These are phyloP conservation scores for Drosophila robusta DNA, from an alignment of 2,888 invertebrate species.

Conservation along the genomic window DNA sequence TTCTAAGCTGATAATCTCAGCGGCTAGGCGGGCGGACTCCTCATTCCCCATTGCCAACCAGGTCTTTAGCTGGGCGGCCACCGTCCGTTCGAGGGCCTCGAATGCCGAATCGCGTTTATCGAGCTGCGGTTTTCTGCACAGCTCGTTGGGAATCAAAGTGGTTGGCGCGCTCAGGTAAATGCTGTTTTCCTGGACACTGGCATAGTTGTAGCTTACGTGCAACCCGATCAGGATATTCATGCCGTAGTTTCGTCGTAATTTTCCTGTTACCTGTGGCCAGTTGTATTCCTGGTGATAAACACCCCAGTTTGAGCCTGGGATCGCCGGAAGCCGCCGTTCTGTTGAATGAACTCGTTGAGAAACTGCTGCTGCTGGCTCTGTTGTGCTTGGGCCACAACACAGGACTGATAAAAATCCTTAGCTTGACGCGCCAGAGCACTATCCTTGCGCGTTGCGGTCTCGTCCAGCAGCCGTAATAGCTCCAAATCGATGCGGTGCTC, in stretches of 20 bases:
- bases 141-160: constrained; percentile 71
- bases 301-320: constrained; percentile 79
- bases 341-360: constrained; percentile 74
- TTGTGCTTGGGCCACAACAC: constrained; percentile 62
- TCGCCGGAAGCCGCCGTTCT: constrained; percentile 81
- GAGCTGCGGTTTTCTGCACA: constrained; percentile 66
- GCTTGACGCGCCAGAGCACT: constrained; percentile 68
- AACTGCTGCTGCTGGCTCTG: constrained; percentile 64
- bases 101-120: constrained; percentile 64
- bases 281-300: constrained; percentile 75
- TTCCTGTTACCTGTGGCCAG: constrained; percentile 75
- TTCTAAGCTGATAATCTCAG: constrained; percentile 78
- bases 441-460: constrained; percentile 66
- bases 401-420: constrained; percentile 82
- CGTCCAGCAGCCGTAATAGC: constrained; percentile 67
- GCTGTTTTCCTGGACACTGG: constrained; percentile 74
- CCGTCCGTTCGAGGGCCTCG: constrained; percentile 58
- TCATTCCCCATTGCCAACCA: constrained; percentile 77
- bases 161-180: constrained; percentile 78
- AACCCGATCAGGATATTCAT: constrained; percentile 82
- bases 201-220: constrained; percentile 75
- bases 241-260: constrained; percentile 69
- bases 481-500: constrained; percentile 62
- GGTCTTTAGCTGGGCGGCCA: constrained; percentile 72
- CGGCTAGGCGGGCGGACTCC: constrained; percentile 70